Evolutionary conservation across 2,113 vertebrate genomes (phyloP), one percentile per base, ranked within the genome.

Genomic region (Nematolebias whitei): DNA sequence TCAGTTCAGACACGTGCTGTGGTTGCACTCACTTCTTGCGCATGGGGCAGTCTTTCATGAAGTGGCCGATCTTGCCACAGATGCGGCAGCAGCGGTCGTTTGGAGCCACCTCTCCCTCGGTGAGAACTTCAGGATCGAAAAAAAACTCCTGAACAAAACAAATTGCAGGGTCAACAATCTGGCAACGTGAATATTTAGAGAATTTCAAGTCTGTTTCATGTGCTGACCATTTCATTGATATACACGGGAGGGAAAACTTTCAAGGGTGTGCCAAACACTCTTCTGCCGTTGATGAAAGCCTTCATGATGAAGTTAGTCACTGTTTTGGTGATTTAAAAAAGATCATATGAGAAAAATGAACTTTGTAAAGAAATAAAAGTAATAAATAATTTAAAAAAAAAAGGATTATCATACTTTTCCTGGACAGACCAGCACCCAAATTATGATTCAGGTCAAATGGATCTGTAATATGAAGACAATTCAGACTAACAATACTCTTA

Each of bases 241-340:
- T 94, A 95, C 63, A 94, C 88, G 20, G 93, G 91, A 69, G 94
- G 95, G 69, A 95, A 86, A 80, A 56, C 70, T 92, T 91, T 94
- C 70, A 96, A 1, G 24, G 96, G 92, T 13, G 93, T 94, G 68
- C 96, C 96, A 89, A 96, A 98, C 76, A 97, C 88, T 63, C 90
- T 93, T 88, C 96, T 93, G 58, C 95, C 96, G 73, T 98, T 98
- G 80, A 98, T 96, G 89, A 98, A 97, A 48, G 95, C 96, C 87
- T 98, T 98, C 95, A 98, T 98, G 90, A 98, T 98, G 93, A 98
- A 98, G 90, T 98, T 96, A 60, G 95, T 98, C 96, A 98, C 96
- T 98, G 79, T 68, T 71, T 76, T 69, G 13, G 64, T 49, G 19
- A 61, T 39, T 35, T 49, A 70, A 26, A 47, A 19, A n/a, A 41